Conservation (phyloP, 2,797 vertebrate species). For the Myotis daubentonii region DNA sequence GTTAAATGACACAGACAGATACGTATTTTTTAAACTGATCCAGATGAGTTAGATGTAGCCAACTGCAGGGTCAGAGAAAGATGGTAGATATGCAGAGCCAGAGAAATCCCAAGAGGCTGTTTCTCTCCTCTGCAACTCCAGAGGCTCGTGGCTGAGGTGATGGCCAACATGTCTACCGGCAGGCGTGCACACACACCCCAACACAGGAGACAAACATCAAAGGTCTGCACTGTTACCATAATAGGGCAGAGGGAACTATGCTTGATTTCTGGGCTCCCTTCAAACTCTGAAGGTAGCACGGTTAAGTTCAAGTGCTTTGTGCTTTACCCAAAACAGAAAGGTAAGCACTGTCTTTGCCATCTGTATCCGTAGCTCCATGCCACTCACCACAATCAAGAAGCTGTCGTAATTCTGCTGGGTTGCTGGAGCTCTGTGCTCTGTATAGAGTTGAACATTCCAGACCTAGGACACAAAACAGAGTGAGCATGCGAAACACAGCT, state of each 20-base stretch:
- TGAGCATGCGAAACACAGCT: slow-evolving; percentile 42
- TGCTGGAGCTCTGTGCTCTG: slow-evolving; percentile 92
- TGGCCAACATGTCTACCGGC: not conserved
- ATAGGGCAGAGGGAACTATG: not conserved
- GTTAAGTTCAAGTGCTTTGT: not conserved
- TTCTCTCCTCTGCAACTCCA: not conserved
- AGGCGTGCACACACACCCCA: not conserved
- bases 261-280: not conserved
- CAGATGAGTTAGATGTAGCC: not conserved
- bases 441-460: slow-evolving; percentile 95
- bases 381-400: slow-evolving; percentile 94
- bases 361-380: not conserved
- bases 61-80: not conserved
- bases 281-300: not conserved
- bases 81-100: not conserved
- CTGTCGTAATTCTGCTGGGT: slow-evolving; percentile 92
- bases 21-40: slow-evolving; percentile 13
- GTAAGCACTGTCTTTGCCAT: not conserved
- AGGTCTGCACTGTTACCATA: not conserved
- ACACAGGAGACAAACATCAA: not conserved
- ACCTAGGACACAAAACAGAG: slow-evolving; percentile 86
- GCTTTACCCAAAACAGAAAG: not conserved
- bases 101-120: not conserved
- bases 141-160: not conserved
- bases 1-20: not conserved